Conservation (phyloP, 2,888 invertebrate genomes). For the Drosophila falleni region DNA sequence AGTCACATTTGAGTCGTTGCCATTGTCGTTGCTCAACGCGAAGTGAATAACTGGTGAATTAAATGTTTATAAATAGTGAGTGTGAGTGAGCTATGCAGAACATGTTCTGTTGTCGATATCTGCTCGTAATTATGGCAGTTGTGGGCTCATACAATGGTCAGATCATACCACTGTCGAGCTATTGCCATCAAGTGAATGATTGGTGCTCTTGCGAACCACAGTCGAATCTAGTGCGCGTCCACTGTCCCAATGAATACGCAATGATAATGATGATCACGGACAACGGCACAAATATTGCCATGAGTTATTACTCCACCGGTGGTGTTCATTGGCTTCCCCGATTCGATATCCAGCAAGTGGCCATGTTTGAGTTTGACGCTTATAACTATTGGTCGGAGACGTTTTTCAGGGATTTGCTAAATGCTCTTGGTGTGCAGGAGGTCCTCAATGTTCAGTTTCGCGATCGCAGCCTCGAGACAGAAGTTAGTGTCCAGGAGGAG, state of each 20-base stretch:
- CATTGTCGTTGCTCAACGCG: conserved; percentile 9
- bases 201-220: conserved; percentile 64
- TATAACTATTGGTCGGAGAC: conserved; percentile 63
- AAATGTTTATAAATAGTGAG: conserved; percentile 29
- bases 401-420: conserved; percentile 60
- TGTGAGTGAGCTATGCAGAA: conserved; percentile 29
- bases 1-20: conserved; percentile 55
- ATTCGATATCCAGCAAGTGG: conserved; percentile 52
- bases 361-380: conserved; percentile 68
- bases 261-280: conserved; percentile 62
- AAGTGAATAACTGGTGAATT: conserved; percentile 20
- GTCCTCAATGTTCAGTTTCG: conserved; percentile 58
- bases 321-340: conserved; percentile 55
- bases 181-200: conserved; percentile 43
- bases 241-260: conserved; percentile 62
- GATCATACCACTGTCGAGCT: conserved; percentile 63
- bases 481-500: conserved; percentile 13
- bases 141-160: conserved; percentile 33
- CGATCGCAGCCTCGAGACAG: conserved; percentile 57
- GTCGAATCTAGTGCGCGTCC: conserved; percentile 61
- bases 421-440: conserved; percentile 48
- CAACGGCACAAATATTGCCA: conserved; percentile 47
- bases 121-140: conserved; percentile 17
- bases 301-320: conserved; percentile 59
- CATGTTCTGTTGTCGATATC: conserved; percentile 45